Evolutionary conservation across 2,797 vertebrate species (phyloP), one percentile per base, ranked within the genome.

Genomic region (Fistularia commersonii): DNA sequence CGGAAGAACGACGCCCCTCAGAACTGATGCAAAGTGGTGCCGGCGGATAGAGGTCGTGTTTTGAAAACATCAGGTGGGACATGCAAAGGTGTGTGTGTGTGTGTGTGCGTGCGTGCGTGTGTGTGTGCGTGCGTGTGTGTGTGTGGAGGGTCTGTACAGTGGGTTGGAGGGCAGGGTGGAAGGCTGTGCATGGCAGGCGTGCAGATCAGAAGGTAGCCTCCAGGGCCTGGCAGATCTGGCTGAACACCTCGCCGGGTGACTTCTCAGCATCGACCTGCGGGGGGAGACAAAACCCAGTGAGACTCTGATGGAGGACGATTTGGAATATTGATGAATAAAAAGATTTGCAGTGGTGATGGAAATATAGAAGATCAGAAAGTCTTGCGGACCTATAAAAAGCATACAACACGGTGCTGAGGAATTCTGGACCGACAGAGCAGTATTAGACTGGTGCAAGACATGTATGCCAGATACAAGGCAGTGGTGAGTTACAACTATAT

Each of bases 261-360:
- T 85, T 85, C 77, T 97, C 97, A 0, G 91, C 95, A 31, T 97
- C 93, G 48, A 97, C 85, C 97, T 99, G 61, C 51, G 49, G 69
- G 60, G 8, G 10, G 40, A 72, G 57, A 68, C 49, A 65, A 50
- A 62, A n/a, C 33, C 57, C 44, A 66, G 43, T 49, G 11, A 10
- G 63, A 47, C 48, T 59, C 23, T 23, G 23, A 23, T 23, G 23
- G 23, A 2, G 23, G 4, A 2, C 23, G 23, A n/a, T 23, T 23
- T 23, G 23, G 23, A 23, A 4, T 2, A 23, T 23, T 23, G 23
- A 23, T 23, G 23, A 4, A n/a, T n/a, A n/a, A n/a, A n/a, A n/a
- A n/a, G n/a, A n/a, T n/a, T n/a, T n/a, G n/a, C n/a, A n/a, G n/a
- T n/a, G n/a, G n/a, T n/a, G n/a, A n/a, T n/a, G n/a, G n/a, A n/a